Evolutionary conservation across 2,113 vertebrate genomes (phyloP).

Genomic region (Cinclus mexicanus): DNA sequence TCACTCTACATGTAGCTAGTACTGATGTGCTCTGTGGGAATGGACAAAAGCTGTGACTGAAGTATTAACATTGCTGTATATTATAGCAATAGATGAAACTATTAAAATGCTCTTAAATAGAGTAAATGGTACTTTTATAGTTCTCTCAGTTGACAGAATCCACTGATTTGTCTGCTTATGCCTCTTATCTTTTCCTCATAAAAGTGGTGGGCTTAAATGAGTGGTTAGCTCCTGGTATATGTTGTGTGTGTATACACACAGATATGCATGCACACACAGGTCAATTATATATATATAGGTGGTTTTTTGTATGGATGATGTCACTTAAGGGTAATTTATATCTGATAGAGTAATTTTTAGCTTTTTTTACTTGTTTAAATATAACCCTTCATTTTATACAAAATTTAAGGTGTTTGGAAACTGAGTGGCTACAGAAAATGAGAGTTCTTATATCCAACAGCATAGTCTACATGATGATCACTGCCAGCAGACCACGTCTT

Average conservation of each 20-base stretch:
- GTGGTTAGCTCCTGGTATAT: conserved; percentile 50
- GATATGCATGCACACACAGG: background rate
- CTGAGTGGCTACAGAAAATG: background rate
- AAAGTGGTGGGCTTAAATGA: conserved; percentile 64
- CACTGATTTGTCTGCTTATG: conserved; percentile 37
- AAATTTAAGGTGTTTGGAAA: background rate
- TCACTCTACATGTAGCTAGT: conserved; percentile 78
- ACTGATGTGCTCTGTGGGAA: conserved; percentile 60
- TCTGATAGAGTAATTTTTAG: conserved; percentile 18
- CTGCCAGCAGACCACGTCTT: background rate
- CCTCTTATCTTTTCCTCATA: conserved; percentile 41
- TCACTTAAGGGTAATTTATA: conserved; percentile 63
- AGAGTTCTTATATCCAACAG: background rate
- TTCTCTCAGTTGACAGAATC: conserved; percentile 50
- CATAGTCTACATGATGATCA: background rate
- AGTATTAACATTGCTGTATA: conserved; percentile 48
- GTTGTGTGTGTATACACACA: background rate
- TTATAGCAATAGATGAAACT: conserved; percentile 52
- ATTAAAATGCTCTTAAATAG: conserved; percentile 27
- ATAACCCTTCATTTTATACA: background rate
- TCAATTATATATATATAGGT: background rate
- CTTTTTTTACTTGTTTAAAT: conserved; percentile 34
- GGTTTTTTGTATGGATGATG: background rate
- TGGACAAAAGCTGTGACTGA: conserved; percentile 49
- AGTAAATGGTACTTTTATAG: conserved; percentile 48